Evolutionary conservation across 2,888 invertebrate genomes (phyloP), one percentile per base, ranked within the genome.

Genomic region (Poecilus cupreus): DNA sequence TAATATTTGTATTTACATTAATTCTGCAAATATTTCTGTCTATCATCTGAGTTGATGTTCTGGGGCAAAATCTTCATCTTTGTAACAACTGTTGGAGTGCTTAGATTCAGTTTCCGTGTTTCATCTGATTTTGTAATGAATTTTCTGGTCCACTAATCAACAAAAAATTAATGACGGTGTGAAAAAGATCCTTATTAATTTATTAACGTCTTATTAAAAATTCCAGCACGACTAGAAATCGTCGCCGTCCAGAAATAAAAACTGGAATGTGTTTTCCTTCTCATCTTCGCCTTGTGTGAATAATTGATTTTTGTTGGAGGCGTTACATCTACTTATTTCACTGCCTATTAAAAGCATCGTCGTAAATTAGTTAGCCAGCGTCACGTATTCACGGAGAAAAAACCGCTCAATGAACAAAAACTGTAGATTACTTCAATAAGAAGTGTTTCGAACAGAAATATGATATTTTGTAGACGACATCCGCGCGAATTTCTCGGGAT

Each of bases 141-240:
- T 54, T 22, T 26, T 13, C 60, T 43, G 43, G 3, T 43, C 43
- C n/a, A 43, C 43, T 43, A 43, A 43, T 51, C 20, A 18, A 51
- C 20, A 46, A 51, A 18, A 51, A 51, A 51, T 6, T 51, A 51
- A 51, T 51, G 51, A 51, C 18, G 51, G 8, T 10, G 37, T 37
- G 46, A 72, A 72, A 43, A 64, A 22, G 13, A 37, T 32, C 16
- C 43, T 75, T 74, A 74, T 75, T 75, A 81, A 72, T 72, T 46
- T 72, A 80, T 80, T 26, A 80, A 72, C 51, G 64, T 60, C 75
- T 64, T 75, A 75, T 74, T 81, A 81, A 81, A 75, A 81, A 81
- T 81, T 81, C 81, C 81, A 75, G 57, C 81, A 81, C 75, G 60
- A 49, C 26, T 70, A 46, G 64, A 46, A 68, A 60, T 64, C 46